Evolutionary conservation across 2,113 vertebrate genomes (phyloP).

Genomic region (Fulmarus glacialis): DNA sequence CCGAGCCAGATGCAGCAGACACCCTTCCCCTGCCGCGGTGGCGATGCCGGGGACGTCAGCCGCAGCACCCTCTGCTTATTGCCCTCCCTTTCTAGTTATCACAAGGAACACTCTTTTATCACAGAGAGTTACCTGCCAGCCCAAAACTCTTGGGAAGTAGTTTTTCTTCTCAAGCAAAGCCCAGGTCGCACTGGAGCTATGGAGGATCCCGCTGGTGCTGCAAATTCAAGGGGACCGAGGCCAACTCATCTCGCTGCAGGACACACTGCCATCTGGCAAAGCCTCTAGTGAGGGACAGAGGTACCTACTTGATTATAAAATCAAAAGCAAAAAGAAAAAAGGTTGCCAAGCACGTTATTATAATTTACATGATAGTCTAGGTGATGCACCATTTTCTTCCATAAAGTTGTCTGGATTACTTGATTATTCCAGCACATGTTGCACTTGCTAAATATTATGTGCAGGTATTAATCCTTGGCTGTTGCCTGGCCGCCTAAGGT

Average conservation of each 20-base stretch:
- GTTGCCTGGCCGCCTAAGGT: neutral
- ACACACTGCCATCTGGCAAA: neutral
- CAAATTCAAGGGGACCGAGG: neutral
- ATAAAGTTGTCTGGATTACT: neutral
- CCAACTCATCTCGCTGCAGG: neutral
- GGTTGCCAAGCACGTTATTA: neutral
- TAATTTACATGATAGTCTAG: neutral
- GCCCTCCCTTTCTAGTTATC: neutral
- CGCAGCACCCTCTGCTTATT: neutral
- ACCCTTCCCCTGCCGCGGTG: accelerated
- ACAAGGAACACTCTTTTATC: neutral
- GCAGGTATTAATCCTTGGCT: neutral
- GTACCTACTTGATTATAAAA: neutral
- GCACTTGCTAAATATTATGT: neutral
- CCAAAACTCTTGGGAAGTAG: neutral
- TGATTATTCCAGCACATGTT: neutral
- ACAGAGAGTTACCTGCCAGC: neutral
- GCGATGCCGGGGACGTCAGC: neutral
- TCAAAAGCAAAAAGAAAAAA: neutral
- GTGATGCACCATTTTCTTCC: neutral
- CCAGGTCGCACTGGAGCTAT: neutral
- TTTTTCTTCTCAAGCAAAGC: neutral
- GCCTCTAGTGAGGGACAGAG: neutral
- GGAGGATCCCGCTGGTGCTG: neutral
- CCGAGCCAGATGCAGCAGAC: accelerated